phyloP scores from a whole-genome alignment of 1,140 invertebrate genomes.

The Eufriesea mexicana region DNA sequence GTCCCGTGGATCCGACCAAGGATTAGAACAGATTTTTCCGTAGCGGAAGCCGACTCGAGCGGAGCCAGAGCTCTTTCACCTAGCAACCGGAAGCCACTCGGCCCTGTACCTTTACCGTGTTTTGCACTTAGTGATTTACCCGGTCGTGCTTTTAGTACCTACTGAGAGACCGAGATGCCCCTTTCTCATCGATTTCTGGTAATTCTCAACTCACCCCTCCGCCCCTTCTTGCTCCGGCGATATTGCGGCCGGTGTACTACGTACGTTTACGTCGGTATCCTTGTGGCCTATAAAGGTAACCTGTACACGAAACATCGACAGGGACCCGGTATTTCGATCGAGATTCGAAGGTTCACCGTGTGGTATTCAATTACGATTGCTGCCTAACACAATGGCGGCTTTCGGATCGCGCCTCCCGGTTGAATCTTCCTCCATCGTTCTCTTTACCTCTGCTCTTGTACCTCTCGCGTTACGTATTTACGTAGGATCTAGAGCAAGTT shows the following conservation, averaged over 20 bases:
- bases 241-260: background rate
- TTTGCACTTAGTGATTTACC: conserved; percentile 69
- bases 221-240: background rate
- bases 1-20: background rate
- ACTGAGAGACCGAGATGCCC: conserved; percentile 44
- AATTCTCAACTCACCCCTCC: conserved; percentile 46
- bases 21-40: background rate
- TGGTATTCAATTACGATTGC: background rate
- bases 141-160: conserved; percentile 69
- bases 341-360: background rate
- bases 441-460: too few species aligned
- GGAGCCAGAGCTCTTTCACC: background rate
- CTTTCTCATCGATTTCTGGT: conserved; percentile 65
- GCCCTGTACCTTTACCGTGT: conserved; percentile 45
- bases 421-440: too few species aligned
- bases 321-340: background rate
- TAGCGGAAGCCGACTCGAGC: background rate
- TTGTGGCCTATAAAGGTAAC: background rate
- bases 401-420: background rate
- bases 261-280: background rate
- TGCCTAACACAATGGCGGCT: background rate
- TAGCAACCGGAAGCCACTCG: background rate
- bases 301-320: background rate
- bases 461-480: too few species aligned
- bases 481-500: too few species aligned